Percentiles rank a stretch among this genome's conserved stretches.
Evolutionary conservation across 2,888 invertebrate species (phyloP).

Genomic region (Ophraella communa): DNA sequence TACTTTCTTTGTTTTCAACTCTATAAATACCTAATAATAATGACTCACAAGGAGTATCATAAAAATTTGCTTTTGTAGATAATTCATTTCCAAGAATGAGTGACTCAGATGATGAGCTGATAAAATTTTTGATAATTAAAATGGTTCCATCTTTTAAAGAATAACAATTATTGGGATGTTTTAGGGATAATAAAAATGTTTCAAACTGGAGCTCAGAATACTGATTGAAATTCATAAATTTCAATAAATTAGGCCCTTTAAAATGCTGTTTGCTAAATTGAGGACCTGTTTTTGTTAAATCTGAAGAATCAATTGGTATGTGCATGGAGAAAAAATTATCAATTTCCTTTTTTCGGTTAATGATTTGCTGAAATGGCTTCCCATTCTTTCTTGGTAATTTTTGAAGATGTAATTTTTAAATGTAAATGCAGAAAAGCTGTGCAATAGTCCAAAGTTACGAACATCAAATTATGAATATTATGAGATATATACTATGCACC

Average conservation of each 20-base stretch:
- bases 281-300: neutral
- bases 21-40: constrained; percentile 18
- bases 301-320: neutral
- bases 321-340: neutral
- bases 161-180: constrained; percentile 19
- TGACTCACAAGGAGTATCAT: constrained; percentile 17
- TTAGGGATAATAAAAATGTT: constrained; percentile 15
- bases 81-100: constrained; percentile 16
- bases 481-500: constrained; percentile 16
- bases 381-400: constrained; percentile 9
- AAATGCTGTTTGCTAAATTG: constrained; percentile 5
- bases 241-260: constrained; percentile 9
- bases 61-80: constrained; percentile 12
- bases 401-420: neutral
- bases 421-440: neutral
- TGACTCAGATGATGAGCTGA: constrained; percentile 2
- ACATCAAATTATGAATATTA: constrained; percentile 17
- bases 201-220: constrained; percentile 12
- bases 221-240: constrained; percentile 6
- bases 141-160: constrained; percentile 15
- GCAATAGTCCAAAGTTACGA: neutral
- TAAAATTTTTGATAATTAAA: constrained; percentile 20
- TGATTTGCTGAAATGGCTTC: constrained; percentile 13
- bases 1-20: neutral
- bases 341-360: constrained; percentile 3